Evolutionary conservation across 2,113 vertebrate genomes (phyloP), one percentile per base, ranked within the genome.

Genomic region (Falco punctatus): DNA sequence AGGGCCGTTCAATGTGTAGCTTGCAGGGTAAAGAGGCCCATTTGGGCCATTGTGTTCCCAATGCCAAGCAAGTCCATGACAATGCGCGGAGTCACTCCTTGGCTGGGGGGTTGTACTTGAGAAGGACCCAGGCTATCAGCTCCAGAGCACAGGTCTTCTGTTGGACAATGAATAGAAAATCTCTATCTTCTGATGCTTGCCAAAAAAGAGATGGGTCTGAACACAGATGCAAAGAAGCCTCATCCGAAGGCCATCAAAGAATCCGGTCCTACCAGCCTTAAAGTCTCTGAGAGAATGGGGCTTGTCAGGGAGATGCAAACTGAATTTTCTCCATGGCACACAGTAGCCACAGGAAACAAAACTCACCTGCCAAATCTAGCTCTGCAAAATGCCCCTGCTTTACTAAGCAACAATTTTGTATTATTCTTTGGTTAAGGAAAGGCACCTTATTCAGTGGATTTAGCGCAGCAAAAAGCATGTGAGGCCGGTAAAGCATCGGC

Each of bases 191-290:
- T 35, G 26, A 11, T 30, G 55, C 55, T 70, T 19, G 30, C 77
- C 4, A 4, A 27, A 81, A 42, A 57, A 24, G 65, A 40, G 80
- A 92, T 65, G 91, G 81, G 33, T 4, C 35, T 79, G 81, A 71
- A 94, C 89, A 32, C 57, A 91, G 73, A 92, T 91, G 95, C 78
- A 94, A 97, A 95, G 70, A 67, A 74, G 55, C 44, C 75, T 35
- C 69, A 24, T 44, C 48, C 6, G 8, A 13, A 46, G 49, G 66
- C 92, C 81, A 22, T 85, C 77, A 46, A 40, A 38, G 72, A 40
- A 94, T 24, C 4, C 69, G 0, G 27, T 2, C 40, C 42, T 69
- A n/a, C 27, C 86, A 89, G 83, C 54, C 54, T 15, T 8, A 23
- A 51, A 82, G 30, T 14, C 75, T 49, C 2, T 2, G 9, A 24